Evolutionary conservation across 2,797 vertebrate species (phyloP).

Genomic region (Enteromius anoplus): DNA sequence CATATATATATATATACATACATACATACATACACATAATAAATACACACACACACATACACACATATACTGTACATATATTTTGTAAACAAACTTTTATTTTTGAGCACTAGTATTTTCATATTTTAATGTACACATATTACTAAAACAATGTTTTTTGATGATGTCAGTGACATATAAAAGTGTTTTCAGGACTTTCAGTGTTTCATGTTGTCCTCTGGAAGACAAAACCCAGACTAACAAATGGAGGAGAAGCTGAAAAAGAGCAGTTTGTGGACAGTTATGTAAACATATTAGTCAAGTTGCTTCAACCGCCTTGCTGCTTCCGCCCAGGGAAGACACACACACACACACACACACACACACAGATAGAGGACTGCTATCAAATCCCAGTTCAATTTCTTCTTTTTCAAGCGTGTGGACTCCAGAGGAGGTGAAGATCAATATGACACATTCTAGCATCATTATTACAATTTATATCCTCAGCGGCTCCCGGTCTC

Average conservation of each 20-base stretch:
- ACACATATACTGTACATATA: too few species aligned
- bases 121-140: background rate
- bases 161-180: conserved; percentile 5
- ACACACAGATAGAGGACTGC: conserved; percentile 48
- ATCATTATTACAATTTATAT: conserved; percentile 79
- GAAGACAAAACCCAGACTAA: conserved; percentile 46
- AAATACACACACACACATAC: too few species aligned
- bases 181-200: background rate
- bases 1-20: too few species aligned
- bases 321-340: conserved; percentile 45
- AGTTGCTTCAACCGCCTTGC: conserved; percentile 62
- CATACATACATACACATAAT: too few species aligned
- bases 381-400: conserved; percentile 70
- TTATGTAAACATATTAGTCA: conserved; percentile 73
- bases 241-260: conserved; percentile 50
- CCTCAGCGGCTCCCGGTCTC: conserved; percentile 69
- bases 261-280: conserved; percentile 61
- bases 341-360: conserved; percentile 45
- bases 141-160: background rate
- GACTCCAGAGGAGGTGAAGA: conserved; percentile 72
- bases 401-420: conserved; percentile 69
- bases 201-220: background rate
- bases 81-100: too few species aligned
- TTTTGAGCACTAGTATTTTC: background rate
- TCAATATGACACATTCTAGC: conserved; percentile 75